These are phyloP conservation scores for Falco cherrug DNA, from an alignment of 2,797 vertebrate genomes.

Conservation along the genomic window DNA sequence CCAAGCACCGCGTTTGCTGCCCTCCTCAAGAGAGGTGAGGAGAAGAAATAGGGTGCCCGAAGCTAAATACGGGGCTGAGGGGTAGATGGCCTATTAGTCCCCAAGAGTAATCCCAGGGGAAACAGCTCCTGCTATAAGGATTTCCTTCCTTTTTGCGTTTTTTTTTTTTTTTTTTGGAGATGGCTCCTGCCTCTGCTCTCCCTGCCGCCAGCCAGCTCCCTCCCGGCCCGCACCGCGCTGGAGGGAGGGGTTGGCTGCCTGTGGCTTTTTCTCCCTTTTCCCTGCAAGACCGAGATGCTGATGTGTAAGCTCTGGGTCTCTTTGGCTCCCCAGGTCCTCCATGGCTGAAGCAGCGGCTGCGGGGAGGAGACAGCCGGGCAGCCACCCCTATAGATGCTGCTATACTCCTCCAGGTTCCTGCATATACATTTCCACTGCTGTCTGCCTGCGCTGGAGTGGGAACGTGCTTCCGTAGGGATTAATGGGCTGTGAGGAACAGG, in stretches of 20 bases:
- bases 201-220: conserved; percentile 1
- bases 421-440: not conserved
- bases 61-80: not conserved
- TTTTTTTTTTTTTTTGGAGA: not conserved
- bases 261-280: not conserved
- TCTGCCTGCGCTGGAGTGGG: not conserved
- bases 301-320: conserved; percentile 71
- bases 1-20: not conserved
- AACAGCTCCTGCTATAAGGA: not conserved
- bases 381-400: not conserved
- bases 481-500: not conserved
- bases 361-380: conserved; percentile 23
- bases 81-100: not conserved
- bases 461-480: not conserved
- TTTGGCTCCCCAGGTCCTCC: conserved; percentile 76
- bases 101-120: not conserved
- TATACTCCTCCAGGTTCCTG: not conserved
- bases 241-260: not conserved
- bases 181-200: not conserved
- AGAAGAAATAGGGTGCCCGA: not conserved
- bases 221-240: not conserved
- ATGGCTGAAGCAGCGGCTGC: conserved; percentile 23
- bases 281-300: conserved; percentile 10
- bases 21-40: rapidly evolving
- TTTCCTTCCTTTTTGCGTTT: not conserved